Percentiles rank a stretch among this genome's conserved stretches.
Conservation (phyloP, 2,113 vertebrate genomes). For the Coturnix japonica region DNA sequence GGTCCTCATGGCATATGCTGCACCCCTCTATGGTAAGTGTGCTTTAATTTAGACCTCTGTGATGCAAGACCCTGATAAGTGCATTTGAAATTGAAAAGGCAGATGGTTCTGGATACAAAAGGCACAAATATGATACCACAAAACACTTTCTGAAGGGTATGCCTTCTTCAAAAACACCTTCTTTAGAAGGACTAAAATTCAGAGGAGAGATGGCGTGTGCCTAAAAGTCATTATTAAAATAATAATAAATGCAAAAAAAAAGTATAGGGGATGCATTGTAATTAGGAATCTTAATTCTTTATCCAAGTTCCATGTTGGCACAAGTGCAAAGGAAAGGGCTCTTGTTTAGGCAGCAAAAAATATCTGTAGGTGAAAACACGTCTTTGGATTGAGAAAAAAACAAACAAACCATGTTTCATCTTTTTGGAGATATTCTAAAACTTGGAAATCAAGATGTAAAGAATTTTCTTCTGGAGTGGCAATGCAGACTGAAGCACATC, state of each 20-base stretch:
- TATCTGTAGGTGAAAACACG: conserved; percentile 50
- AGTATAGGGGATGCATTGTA: neutral
- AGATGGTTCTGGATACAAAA: conserved; percentile 34
- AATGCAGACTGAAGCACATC: neutral
- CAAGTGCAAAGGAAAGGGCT: conserved; percentile 53
- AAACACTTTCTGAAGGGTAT: conserved; percentile 32
- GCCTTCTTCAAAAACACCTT: conserved; percentile 62
- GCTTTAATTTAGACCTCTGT: conserved; percentile 53
- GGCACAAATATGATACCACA: conserved; percentile 21
- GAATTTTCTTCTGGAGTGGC: neutral
- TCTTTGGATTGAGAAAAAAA: conserved; percentile 19
- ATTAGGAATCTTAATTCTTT: conserved; percentile 35
- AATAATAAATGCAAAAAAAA: neutral
- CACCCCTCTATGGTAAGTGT: conserved; percentile 33
- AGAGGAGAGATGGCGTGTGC: neutral
- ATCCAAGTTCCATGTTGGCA: conserved; percentile 57
- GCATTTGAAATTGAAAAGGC: conserved; percentile 45
- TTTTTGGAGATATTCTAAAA: conserved; percentile 12
- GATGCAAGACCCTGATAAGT: conserved; percentile 55
- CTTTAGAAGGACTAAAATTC: conserved; percentile 49
- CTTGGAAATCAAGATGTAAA: conserved; percentile 9
- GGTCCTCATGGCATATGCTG: neutral
- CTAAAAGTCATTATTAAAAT: conserved; percentile 29
- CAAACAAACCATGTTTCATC: conserved; percentile 16
- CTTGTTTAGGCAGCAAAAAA: conserved; percentile 50